Base-by-base conservation (phyloP, 1,140 invertebrate species). In the Tetragonula clypearis region DNA sequence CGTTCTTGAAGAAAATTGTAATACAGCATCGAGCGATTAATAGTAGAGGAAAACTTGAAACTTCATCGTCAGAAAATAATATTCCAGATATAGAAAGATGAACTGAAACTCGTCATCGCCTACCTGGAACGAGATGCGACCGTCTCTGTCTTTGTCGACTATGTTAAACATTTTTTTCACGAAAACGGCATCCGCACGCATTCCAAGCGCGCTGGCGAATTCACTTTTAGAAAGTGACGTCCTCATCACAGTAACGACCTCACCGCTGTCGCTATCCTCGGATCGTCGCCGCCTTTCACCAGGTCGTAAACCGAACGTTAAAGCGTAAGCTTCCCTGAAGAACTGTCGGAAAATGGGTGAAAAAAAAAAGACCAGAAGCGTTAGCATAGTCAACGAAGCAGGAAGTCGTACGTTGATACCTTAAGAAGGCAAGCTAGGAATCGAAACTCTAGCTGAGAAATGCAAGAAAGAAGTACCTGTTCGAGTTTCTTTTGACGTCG, bases 91-190 rank as follows among this genome's bases (percentile, higher is more conserved):
- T n/a, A n/a, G 12, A 3, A 41, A 41, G 4, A 23, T 23, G 12
- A 41, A 6, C 41, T 41, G n/a, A 74, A 62, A 55, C n/a, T n/a
- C 8, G 66, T 19, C 19, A 0, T n/a, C 2, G 15, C 30, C 26
- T 89, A 97, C 96, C 95, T 99, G 98, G 93, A 99, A 99, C 17
- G 98, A 99, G 90, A 99, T 99, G 90, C 98, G 96, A 1, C 99
- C 98, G 94, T 99, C 98, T 71, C 98, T 96, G 93, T 99, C 98
- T 91, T 99, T 99, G 93, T 99, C 99, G 1, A 99, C 98, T 88
- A 99, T 98, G 90, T 99, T 99, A 93, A 99, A 99, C 99, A 99
- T 99, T 95, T 99, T 98, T 88, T 99, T 98, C 0, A 99, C 99
- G 94, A 99, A 99, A 21, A 99, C 97, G 49, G 98, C 99, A 92